Conservation (phyloP, 2,888 invertebrate genomes). For the Oxytorus armatus region DNA sequence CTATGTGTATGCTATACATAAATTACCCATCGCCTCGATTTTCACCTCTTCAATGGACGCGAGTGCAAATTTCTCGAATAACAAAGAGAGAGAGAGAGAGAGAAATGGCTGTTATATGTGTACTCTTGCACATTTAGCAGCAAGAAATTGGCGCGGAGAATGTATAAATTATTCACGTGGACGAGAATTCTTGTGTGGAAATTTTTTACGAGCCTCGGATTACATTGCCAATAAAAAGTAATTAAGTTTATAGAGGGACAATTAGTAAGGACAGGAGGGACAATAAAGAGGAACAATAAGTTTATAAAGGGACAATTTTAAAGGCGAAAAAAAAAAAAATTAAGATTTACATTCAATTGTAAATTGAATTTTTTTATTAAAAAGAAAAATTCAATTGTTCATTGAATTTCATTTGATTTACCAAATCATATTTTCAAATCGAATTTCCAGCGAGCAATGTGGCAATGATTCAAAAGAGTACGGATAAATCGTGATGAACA, state of each 20-base stretch:
- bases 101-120: too few relatives aligned
- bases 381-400: not conserved
- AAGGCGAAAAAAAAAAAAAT: slow-evolving; percentile 40
- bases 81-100: slow-evolving; percentile 56
- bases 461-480: not conserved
- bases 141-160: slow-evolving; percentile 10
- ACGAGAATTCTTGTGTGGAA: slow-evolving; percentile 40
- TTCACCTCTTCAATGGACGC: slow-evolving; percentile 45
- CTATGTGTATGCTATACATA: slow-evolving; percentile 50
- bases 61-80: slow-evolving; percentile 59
- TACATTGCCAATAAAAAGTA: slow-evolving; percentile 4
- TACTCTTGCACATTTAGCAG: slow-evolving; percentile 9
- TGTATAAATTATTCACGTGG: slow-evolving; percentile 20
- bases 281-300: too few relatives aligned
- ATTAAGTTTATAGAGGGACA: too few relatives aligned
- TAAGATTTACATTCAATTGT: not conserved
- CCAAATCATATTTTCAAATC: not conserved
- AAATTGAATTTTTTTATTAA: not conserved
- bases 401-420: not conserved
- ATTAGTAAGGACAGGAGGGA: slow-evolving; percentile 2
- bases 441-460: slow-evolving; percentile 22
- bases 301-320: too few relatives aligned
- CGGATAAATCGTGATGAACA: not conserved
- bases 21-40: slow-evolving; percentile 60
- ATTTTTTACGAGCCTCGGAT: slow-evolving; percentile 32